These are phyloP conservation scores for Anastrepha ludens DNA, from an alignment of 1,140 invertebrate genomes.

Conservation along the genomic window DNA sequence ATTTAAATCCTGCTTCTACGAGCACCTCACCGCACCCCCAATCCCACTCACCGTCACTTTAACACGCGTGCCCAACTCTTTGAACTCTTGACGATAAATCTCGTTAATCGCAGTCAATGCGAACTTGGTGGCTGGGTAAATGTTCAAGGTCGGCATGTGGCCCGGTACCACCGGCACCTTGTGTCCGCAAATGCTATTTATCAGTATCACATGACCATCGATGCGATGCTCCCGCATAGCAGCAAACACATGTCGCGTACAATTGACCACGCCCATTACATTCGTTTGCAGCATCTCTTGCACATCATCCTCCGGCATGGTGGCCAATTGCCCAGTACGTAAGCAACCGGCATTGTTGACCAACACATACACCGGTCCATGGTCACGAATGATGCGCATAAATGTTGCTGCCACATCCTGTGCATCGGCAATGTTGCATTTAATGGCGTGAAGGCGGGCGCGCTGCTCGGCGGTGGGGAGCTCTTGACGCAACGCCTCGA, in stretches of 20 bases:
- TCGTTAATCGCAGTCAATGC: conserved; percentile 82
- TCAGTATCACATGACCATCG: conserved; percentile 81
- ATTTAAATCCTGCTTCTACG: neutral
- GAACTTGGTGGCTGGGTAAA: conserved; percentile 83
- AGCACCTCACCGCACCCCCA: neutral
- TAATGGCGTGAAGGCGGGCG: conserved; percentile 75
- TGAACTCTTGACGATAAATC: conserved; percentile 73
- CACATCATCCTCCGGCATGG: conserved; percentile 71
- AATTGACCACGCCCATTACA: conserved; percentile 79
- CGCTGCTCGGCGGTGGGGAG: conserved; percentile 55
- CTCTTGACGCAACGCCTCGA: conserved; percentile 75
- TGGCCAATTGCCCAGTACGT: conserved; percentile 76
- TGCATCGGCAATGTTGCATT: conserved; percentile 82
- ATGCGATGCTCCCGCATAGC: conserved; percentile 79
- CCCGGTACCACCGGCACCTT: conserved; percentile 60
- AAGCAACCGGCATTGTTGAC: conserved; percentile 83
- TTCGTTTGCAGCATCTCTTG: conserved; percentile 81
- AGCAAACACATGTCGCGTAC: conserved; percentile 79
- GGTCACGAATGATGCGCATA: conserved; percentile 77
- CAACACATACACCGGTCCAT: conserved; percentile 81
- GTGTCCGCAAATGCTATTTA: conserved; percentile 79
- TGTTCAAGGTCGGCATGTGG: conserved; percentile 63
- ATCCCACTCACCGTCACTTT: conserved; percentile 74
- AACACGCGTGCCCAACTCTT: conserved; percentile 56
- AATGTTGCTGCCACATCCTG: conserved; percentile 81